These are phyloP conservation scores for Lytechinus variegatus DNA, from an alignment of 35 echinoderm and acorn worm genomes.

Conservation along the genomic window DNA sequence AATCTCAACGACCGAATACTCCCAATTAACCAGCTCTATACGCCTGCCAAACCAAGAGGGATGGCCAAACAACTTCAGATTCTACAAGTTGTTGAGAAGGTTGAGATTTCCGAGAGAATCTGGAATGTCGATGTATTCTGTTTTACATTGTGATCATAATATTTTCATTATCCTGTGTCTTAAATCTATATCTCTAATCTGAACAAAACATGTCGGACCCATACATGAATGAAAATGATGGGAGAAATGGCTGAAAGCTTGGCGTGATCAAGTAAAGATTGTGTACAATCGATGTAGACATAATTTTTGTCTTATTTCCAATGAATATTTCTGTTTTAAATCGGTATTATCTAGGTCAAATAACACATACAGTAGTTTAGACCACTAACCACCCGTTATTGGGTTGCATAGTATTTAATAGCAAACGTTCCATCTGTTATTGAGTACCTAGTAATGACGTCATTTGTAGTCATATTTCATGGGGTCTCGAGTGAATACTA, in stretches of 20 bases:
- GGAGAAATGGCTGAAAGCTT: neutral
- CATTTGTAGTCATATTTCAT: neutral
- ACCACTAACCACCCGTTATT: neutral
- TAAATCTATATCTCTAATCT: neutral
- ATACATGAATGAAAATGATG: neutral
- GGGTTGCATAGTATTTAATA: neutral
- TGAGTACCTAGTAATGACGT: neutral
- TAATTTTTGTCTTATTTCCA: neutral
- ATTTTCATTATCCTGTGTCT: neutral
- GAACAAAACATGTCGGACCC: neutral
- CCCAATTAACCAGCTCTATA: neutral
- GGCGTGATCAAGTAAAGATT: too few relatives aligned
- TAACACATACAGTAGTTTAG: neutral
- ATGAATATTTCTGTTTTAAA: neutral
- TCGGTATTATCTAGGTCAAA: neutral
- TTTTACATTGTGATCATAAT: neutral
- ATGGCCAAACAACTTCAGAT: neutral
- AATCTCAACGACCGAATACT: constrained; percentile 11
- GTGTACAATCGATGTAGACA: too few relatives aligned
- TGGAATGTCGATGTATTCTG: neutral
- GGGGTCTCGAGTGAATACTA: neutral
- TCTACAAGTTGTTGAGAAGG: neutral
- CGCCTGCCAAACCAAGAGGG: neutral
- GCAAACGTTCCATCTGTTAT: neutral
- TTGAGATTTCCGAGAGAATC: neutral